phyloP scores from a whole-genome alignment of 2,113 vertebrate species.

The Motacilla alba region DNA sequence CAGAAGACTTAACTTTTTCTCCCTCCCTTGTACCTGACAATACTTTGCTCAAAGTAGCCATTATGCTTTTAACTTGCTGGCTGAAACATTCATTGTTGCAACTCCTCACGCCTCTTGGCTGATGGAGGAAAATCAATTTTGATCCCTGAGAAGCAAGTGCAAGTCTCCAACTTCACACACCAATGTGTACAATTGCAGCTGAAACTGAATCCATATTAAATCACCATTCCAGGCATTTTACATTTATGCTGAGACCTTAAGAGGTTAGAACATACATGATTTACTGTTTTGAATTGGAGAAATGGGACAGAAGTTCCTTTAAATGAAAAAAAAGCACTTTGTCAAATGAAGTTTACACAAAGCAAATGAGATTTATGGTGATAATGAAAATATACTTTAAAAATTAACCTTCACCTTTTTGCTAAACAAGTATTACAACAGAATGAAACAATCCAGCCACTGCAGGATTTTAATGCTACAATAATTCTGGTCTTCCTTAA shows the following conservation, averaged over 20 bases:
- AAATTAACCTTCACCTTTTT: not conserved
- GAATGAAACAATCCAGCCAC: conserved; percentile 7
- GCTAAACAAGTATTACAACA: not conserved
- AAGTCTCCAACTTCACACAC: conserved; percentile 15
- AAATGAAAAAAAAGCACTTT: conserved; percentile 33
- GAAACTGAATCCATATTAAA: conserved; percentile 6
- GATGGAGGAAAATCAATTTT: conserved; percentile 25
- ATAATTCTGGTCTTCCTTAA: not conserved
- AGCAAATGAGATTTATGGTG: not conserved
- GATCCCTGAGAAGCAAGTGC: conserved; percentile 53
- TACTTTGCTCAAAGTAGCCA: not conserved
- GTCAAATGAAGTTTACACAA: not conserved
- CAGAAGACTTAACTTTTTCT: not conserved
- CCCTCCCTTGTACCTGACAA: not conserved
- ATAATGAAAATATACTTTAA: not conserved
- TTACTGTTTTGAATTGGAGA: not conserved
- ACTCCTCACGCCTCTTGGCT: not conserved
- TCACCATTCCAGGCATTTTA: not conserved
- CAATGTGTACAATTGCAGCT: not conserved
- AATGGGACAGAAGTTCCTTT: not conserved
- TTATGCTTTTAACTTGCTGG: not conserved
- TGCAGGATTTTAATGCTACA: conserved; percentile 44
- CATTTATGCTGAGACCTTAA: not conserved
- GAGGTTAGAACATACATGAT: not conserved
- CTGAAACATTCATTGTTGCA: conserved; percentile 1